Evolutionary conservation across 2,113 vertebrate genomes (phyloP), one percentile per base, ranked within the genome.

Genomic region (Chrysochloris asiatica): DNA sequence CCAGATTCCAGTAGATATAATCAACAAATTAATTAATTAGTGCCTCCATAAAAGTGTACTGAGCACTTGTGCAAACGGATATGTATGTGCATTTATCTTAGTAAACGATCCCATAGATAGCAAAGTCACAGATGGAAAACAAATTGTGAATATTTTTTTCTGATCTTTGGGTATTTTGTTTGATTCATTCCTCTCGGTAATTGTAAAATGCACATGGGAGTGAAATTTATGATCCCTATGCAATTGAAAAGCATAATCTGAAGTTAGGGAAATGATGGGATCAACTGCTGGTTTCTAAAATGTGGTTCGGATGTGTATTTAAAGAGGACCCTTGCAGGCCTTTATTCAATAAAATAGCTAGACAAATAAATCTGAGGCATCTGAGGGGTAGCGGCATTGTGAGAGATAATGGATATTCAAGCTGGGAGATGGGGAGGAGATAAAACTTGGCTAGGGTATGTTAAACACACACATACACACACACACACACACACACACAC

Each of bases 311-410:
- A 84, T 90, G 88, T 95, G 69, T 95, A 82, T 94, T 96, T 95
- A 95, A 95, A 95, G 93, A 95, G 84, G 78, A 91, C 92, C 92
- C 87, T 95, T 75, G 87, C 86, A 92, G 71, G 91, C 65, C 87
- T 96, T 96, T 95, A 94, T 95, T 95, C 96, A 95, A 63, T 96
- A 93, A 95, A 95, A 97, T 67, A 89, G 56, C 95, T 95, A 96
- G 96, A 97, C 96, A 96, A 96, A 97, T 97, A 96, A 96, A 97
- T 97, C 96, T 95, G 91, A 93, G 89, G 77, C 91, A 96, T 96
- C 90, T 86, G 86, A 94, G 73, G n/a, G 92, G 86, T 87, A 96
- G 96, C 89, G 91, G 95, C 93, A 96, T 96, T 92, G 90, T 87
- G 72, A 93, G 59, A 96, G 95, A 96, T 95, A 96, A 96, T 97